Percentiles rank a stretch among this genome's conserved stretches.
Conservation (phyloP, 2,888 invertebrate species). For the Lycia hirtaria region DNA sequence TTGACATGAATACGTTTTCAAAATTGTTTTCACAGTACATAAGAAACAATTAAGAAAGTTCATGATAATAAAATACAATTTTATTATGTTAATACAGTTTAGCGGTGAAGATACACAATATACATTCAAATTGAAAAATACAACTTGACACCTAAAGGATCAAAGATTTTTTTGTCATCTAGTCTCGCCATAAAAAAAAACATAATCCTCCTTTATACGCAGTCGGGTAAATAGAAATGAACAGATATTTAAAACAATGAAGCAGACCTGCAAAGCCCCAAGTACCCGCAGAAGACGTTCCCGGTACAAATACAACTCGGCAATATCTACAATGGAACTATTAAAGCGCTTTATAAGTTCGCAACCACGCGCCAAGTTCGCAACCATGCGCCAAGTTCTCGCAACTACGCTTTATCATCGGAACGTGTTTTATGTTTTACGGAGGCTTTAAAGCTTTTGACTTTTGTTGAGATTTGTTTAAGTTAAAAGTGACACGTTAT, state of each 20-base stretch:
- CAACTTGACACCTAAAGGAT: no score
- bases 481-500: background rate
- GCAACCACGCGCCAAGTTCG: background rate
- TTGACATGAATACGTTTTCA: no score
- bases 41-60: no score
- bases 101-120: no score
- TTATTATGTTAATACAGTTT: no score
- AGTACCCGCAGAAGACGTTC: constrained; percentile 3
- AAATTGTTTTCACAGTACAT: no score
- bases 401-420: constrained; percentile 20
- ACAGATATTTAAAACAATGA: background rate
- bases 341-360: constrained; percentile 23
- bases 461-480: background rate
- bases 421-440: constrained; percentile 3
- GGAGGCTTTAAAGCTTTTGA: background rate
- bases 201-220: no score
- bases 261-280: constrained; percentile 7
- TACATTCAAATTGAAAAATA: no score
- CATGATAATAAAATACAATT: no score
- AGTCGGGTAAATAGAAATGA: no score
- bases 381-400: background rate
- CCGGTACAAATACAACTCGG: background rate
- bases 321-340: constrained; percentile 22
- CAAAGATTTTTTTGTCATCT: background rate
- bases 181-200: background rate